Evolutionary conservation across 2,797 vertebrate species (phyloP).

Genomic region (Cynodonichthys magdalenae): DNA sequence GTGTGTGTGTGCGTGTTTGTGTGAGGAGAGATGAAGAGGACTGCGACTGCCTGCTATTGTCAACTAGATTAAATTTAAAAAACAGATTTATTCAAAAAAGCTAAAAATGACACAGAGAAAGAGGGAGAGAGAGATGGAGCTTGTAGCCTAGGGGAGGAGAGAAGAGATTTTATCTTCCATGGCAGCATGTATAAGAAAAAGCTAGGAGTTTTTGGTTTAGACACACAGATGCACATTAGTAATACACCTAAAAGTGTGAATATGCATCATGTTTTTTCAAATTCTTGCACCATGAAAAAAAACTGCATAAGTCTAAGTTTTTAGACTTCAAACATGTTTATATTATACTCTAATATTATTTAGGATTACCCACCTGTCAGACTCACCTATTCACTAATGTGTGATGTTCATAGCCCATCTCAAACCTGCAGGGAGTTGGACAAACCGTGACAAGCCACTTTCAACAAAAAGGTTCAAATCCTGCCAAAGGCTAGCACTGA

Average conservation of each 20-base stretch:
- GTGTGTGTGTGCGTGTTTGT: constrained; percentile 15
- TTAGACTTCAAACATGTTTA: background rate
- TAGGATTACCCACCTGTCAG: constrained; percentile 16
- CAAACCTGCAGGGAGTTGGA: constrained; percentile 50
- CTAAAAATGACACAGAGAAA: constrained; percentile 25
- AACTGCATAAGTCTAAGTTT: constrained; percentile 19
- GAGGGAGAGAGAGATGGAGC: constrained; percentile 49
- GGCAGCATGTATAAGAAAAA: constrained; percentile 13
- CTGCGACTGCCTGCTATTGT: constrained; percentile 51
- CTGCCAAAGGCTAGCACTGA: constrained; percentile 74
- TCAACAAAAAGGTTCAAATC: constrained; percentile 59
- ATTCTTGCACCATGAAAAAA: constrained; percentile 31
- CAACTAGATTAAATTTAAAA: constrained; percentile 53
- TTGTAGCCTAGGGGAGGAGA: constrained; percentile 51
- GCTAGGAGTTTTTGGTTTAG: constrained; percentile 3
- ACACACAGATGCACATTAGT: background rate
- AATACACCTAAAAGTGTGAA: constrained; percentile 24
- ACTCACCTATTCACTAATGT: constrained; percentile 8
- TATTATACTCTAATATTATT: constrained; percentile 15
- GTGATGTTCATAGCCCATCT: constrained; percentile 5
- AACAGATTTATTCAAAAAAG: constrained; percentile 59
- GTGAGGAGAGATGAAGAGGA: constrained; percentile 33
- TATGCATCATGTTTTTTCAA: constrained; percentile 25
- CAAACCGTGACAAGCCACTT: constrained; percentile 53
- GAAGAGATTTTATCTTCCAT: constrained; percentile 49